These are phyloP conservation scores for Micromys minutus DNA, from an alignment of 2,113 vertebrate genomes.

Conservation along the genomic window DNA sequence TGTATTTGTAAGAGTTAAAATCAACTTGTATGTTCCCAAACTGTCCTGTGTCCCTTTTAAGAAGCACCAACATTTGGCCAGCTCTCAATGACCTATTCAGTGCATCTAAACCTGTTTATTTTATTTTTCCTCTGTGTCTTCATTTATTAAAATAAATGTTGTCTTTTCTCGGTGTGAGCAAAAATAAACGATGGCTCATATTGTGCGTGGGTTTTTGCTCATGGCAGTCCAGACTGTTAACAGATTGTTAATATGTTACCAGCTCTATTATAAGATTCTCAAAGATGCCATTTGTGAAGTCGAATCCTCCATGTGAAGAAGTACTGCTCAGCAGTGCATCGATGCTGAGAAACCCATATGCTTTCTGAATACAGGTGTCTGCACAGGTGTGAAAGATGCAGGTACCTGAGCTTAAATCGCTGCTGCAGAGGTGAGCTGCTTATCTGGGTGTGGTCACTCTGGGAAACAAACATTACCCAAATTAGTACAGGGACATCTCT, in stretches of 20 bases:
- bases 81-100: neutral
- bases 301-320: conserved; percentile 20
- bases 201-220: conserved; percentile 82
- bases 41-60: conserved; percentile 41
- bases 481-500: neutral
- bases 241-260: conserved; percentile 84
- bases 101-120: conserved; percentile 44
- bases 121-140: neutral
- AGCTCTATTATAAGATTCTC: conserved; percentile 81
- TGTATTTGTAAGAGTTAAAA: conserved; percentile 44
- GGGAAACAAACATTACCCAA: neutral
- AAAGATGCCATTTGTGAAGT: conserved; percentile 70
- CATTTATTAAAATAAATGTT: conserved; percentile 76
- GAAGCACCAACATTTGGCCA: neutral
- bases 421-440: neutral
- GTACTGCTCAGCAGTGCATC: neutral
- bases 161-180: conserved; percentile 75
- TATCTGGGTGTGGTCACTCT: neutral
- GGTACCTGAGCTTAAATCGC: neutral
- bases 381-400: neutral
- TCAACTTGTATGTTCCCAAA: neutral
- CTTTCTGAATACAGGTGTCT: neutral
- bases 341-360: neutral
- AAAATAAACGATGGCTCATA: conserved; percentile 84
- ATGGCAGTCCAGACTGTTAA: conserved; percentile 82